phyloP scores from a whole-genome alignment of 1,140 invertebrate species.

The Bombus confusus region DNA sequence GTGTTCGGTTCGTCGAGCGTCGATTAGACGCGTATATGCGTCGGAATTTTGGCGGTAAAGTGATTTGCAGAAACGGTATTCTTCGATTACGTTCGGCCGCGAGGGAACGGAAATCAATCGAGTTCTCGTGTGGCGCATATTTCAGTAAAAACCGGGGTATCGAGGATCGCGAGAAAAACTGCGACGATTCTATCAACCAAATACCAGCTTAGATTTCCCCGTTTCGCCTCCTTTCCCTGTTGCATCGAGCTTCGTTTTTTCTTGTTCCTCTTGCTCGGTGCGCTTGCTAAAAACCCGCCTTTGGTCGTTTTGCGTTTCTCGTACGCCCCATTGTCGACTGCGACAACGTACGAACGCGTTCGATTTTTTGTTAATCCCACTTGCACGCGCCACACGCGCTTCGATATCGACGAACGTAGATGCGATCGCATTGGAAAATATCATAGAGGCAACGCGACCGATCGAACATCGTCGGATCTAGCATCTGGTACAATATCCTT shows the following conservation, averaged over 20 bases:
- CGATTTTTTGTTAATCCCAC: constrained; percentile 24
- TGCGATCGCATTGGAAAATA: constrained; percentile 52
- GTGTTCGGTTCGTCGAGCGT: too few relatives aligned
- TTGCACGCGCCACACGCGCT: constrained; percentile 28
- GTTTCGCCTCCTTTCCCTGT: background rate
- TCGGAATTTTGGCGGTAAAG: background rate
- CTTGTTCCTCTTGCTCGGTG: background rate
- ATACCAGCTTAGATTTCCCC: constrained; percentile 7
- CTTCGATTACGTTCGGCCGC: background rate
- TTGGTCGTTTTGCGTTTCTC: background rate
- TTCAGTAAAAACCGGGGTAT: background rate
- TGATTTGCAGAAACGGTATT: background rate
- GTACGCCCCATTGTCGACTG: constrained; percentile 20
- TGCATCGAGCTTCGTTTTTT: background rate
- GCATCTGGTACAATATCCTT: too few relatives aligned
- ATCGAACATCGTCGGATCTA: background rate
- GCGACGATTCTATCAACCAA: background rate
- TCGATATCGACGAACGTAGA: constrained; percentile 53
- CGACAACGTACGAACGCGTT: constrained; percentile 45
- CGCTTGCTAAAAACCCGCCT: background rate
- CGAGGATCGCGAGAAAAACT: background rate
- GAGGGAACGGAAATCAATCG: constrained; percentile 11
- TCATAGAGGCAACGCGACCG: constrained; percentile 36
- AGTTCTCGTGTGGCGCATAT: background rate
- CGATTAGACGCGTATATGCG: too few relatives aligned